Evolutionary conservation across 1,140 invertebrate species (phyloP).

Genomic region (Oedothorax gibbosus): DNA sequence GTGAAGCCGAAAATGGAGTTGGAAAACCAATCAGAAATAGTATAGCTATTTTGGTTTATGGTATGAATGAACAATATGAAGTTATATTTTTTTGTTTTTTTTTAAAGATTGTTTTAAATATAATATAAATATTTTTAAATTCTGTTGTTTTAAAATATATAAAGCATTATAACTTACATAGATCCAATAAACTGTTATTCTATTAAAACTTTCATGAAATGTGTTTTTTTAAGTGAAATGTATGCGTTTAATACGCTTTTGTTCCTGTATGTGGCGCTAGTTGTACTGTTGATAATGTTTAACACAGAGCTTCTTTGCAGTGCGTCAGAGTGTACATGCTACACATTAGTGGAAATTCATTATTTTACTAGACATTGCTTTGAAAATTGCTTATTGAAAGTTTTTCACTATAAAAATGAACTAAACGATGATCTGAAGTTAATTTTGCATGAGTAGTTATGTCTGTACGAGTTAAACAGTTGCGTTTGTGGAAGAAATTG

Average conservation of each 20-base stretch:
- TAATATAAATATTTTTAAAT: not conserved
- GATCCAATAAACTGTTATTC: not conserved
- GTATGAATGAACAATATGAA: not conserved
- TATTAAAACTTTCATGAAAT: not conserved
- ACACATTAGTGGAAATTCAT: not conserved
- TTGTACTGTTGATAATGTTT: constrained; percentile 11
- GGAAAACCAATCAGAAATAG: constrained; percentile 68
- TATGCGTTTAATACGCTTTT: not conserved
- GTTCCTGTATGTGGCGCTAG: constrained; percentile 45
- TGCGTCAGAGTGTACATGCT: not conserved
- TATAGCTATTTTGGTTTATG: constrained; percentile 17
- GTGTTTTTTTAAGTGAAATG: not conserved
- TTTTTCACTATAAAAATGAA: too few relatives aligned
- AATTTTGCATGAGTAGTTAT: too few relatives aligned
- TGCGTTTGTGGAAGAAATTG: too few relatives aligned
- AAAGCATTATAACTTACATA: too few relatives aligned
- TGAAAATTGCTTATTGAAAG: too few relatives aligned
- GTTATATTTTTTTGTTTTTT: not conserved
- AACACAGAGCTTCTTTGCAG: not conserved
- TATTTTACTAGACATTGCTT: not conserved
- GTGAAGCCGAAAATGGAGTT: constrained; percentile 70
- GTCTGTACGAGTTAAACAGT: too few relatives aligned
- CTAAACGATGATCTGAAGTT: too few relatives aligned
- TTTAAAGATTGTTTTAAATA: not conserved
- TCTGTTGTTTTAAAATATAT: too few relatives aligned